Base-by-base conservation (phyloP, 2,113 vertebrate species). In the Lates calcarifer region DNA sequence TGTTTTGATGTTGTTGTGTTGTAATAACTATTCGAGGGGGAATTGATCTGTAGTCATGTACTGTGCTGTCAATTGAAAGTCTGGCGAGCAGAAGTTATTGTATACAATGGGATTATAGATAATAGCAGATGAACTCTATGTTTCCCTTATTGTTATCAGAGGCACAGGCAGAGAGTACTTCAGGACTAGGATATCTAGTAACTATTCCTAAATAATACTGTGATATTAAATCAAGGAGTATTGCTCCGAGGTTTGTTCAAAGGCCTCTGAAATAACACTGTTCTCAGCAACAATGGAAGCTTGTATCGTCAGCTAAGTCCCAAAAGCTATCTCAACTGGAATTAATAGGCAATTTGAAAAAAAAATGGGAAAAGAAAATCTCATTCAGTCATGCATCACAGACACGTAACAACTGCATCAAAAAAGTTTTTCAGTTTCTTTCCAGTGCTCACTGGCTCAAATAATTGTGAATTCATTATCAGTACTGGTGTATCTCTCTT, bases 311-410 rank as follows among this genome's bases (percentile, higher is more conserved):
- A 92, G 92, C 84, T 90, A 93, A 87, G 91, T 95, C 93, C 92
- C 92, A 95, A 95, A 95, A 95, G 95, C 89, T 90, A 94, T 95
- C 91, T 96, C 93, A 93, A 94, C 93, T 96, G 95, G 94, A 96
- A 96, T 90, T 96, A 97, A 96, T 93, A 82, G 82, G 81, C 86
- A 90, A 90, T 94, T 92, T 95, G 35, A 62, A 81, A 87, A 84
- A 85, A 76, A 68, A 61, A 67, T 7, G 3, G 43, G 55, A 35
- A 70, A 84, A 86, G 69, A 57, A 63, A 81, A 89, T 55, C 75
- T 49, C 83, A 75, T 91, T 94, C 90, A 86, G 87, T 64, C 84
- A 87, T 93, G 79, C 86, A 93, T 90, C 90, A 87, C 87, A 85
- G 84, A 66, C 82, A 91, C 93, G 77, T 89, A 94, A 88, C 90